phyloP scores from a whole-genome alignment of 2,113 vertebrate genomes.

The Daphoenositta chrysoptera region DNA sequence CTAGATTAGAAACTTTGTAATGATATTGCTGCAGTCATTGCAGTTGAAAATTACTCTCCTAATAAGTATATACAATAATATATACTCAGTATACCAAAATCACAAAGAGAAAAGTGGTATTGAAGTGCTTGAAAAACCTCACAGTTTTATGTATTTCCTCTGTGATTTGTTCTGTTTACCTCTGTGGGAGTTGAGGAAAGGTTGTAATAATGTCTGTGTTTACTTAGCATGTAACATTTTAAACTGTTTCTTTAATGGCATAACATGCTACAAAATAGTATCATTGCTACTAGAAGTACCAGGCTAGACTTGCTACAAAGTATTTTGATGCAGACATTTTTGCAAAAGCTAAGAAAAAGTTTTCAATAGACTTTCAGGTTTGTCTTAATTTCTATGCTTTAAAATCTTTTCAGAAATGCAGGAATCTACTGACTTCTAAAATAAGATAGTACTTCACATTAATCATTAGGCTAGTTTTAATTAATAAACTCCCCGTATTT shows the following conservation, averaged over 20 bases:
- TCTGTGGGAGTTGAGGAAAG: neutral
- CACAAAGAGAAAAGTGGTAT: neutral
- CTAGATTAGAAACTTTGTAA: neutral
- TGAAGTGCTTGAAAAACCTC: fast-evolving
- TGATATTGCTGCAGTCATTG: neutral
- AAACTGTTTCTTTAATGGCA: neutral
- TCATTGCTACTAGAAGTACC: neutral
- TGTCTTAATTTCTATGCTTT: neutral
- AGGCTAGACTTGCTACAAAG: neutral
- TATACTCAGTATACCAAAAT: neutral
- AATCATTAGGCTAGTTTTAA: neutral
- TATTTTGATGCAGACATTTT: neutral
- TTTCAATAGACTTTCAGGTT: neutral
- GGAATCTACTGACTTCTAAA: neutral
- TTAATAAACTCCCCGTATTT: neutral
- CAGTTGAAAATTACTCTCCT: neutral
- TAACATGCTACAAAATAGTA: neutral
- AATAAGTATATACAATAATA: neutral
- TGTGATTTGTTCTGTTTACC: neutral
- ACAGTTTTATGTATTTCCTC: neutral
- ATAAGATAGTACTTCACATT: neutral
- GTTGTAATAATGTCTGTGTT: neutral
- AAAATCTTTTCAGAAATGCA: neutral
- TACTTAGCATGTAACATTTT: neutral
- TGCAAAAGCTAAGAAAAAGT: neutral